These are phyloP conservation scores for Drosophila biarmipes DNA, from an alignment of 1,140 invertebrate species.

Conservation along the genomic window DNA sequence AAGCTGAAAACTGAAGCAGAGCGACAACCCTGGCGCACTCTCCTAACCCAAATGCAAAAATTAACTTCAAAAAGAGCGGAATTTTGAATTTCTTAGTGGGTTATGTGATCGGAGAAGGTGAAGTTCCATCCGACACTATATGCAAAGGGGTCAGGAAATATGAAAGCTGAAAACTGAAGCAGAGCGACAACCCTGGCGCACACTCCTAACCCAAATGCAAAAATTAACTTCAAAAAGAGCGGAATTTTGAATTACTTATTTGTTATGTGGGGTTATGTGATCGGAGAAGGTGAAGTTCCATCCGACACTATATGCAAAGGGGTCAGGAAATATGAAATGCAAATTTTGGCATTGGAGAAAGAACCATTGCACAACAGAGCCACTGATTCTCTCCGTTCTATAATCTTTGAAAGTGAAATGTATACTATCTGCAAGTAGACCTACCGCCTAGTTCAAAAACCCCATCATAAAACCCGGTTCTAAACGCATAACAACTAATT, in stretches of 20 bases:
- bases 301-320: slow-evolving; percentile 8
- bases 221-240: slow-evolving; percentile 55
- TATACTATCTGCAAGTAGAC: neutral
- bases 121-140: slow-evolving; percentile 8
- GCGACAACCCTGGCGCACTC: slow-evolving; percentile 12
- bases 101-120: slow-evolving; percentile 20
- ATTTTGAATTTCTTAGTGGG: slow-evolving; percentile 15
- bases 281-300: slow-evolving; percentile 9
- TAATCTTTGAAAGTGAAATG: neutral
- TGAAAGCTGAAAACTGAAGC: neutral
- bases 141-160: slow-evolving; percentile 13
- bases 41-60: slow-evolving; percentile 66
- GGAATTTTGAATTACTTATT: slow-evolving; percentile 16
- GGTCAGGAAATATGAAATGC: slow-evolving; percentile 8
- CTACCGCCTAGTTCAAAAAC: slow-evolving; percentile 3
- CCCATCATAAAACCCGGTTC: neutral
- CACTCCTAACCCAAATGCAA: slow-evolving; percentile 62
- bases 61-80: slow-evolving; percentile 51
- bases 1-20: neutral
- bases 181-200: slow-evolving; percentile 18
- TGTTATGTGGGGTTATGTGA: slow-evolving; percentile 33
- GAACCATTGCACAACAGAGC: neutral
- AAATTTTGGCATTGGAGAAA: neutral
- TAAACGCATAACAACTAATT: neutral
- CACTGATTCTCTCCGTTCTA: neutral